Percentiles rank a stretch among this genome's conserved stretches.
These are phyloP conservation scores for Herpetotheres cachinnans DNA, from an alignment of 2,113 vertebrate genomes.

Conservation along the genomic window DNA sequence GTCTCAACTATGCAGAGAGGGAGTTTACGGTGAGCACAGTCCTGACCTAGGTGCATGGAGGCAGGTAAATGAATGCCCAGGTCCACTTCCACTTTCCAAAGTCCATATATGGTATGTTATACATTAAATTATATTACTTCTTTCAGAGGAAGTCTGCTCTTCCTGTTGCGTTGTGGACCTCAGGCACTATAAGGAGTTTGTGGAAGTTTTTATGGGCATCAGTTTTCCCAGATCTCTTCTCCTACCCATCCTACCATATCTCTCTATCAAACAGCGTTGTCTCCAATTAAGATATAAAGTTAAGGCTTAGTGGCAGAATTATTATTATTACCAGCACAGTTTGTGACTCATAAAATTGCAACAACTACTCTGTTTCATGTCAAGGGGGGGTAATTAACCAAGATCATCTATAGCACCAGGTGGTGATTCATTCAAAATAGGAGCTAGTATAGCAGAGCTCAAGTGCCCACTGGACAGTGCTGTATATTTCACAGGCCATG, in stretches of 20 bases:
- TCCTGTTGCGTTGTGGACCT: not conserved
- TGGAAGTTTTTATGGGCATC: not conserved
- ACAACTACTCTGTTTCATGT: not conserved
- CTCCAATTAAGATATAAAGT: slow-evolving; percentile 14
- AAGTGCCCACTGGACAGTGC: not conserved
- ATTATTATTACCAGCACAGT: not conserved
- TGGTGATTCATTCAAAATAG: not conserved
- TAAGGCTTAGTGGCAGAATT: not conserved
- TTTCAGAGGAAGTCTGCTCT: not conserved
- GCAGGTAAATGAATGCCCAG: not conserved
- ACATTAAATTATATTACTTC: not conserved
- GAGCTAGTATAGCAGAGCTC: not conserved
- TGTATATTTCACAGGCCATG: not conserved
- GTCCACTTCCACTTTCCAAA: not conserved
- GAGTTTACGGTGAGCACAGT: not conserved
- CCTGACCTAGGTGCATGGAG: not conserved
- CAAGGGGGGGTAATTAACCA: not conserved
- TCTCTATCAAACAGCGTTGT: rapidly evolving
- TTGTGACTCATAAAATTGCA: slow-evolving; percentile 25
- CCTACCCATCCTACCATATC: not conserved
- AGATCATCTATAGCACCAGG: not conserved
- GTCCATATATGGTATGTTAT: rapidly evolving
- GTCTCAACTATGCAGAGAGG: not conserved
- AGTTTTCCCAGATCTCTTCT: not conserved
- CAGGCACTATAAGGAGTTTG: not conserved